These are phyloP conservation scores for Anguilla megastoma DNA, from an alignment of 2,797 vertebrate genomes.

Conservation along the genomic window DNA sequence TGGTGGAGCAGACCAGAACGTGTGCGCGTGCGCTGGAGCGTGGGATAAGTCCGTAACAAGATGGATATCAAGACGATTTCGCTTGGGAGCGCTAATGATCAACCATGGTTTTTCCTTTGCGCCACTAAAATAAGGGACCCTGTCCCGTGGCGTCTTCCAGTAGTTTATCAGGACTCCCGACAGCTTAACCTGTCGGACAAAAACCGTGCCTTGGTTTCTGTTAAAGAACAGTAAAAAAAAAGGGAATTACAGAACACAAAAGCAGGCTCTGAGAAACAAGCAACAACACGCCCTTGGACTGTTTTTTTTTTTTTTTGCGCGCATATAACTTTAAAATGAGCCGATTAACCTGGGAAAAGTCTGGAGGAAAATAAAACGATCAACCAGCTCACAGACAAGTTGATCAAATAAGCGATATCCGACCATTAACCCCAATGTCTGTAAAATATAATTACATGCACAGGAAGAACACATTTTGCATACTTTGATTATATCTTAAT, in stretches of 20 bases:
- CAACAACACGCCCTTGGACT: not conserved
- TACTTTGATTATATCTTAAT: constrained; percentile 5
- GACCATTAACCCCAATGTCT: not conserved
- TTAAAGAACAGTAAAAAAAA: not conserved
- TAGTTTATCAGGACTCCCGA: not conserved
- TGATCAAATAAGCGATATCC: not conserved
- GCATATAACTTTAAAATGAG: not conserved
- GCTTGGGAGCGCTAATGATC: not conserved
- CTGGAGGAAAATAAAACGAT: not conserved
- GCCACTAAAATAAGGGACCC: not conserved
- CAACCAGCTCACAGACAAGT: not conserved
- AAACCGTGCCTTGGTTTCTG: not conserved
- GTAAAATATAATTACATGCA: not conserved
- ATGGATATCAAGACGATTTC: not conserved
- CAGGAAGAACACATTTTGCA: not conserved
- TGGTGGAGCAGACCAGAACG: not conserved
- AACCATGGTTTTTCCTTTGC: not conserved
- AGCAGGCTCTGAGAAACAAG: not conserved
- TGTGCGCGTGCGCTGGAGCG: not conserved
- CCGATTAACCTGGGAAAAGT: not conserved
- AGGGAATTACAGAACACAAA: not conserved
- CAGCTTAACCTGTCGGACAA: not conserved
- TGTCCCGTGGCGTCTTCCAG: not conserved
- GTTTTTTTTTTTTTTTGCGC: not conserved
- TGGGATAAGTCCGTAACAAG: not conserved